These are phyloP conservation scores for Sebastes vulpes DNA, from an alignment of 2,797 vertebrate genomes.

Conservation along the genomic window DNA sequence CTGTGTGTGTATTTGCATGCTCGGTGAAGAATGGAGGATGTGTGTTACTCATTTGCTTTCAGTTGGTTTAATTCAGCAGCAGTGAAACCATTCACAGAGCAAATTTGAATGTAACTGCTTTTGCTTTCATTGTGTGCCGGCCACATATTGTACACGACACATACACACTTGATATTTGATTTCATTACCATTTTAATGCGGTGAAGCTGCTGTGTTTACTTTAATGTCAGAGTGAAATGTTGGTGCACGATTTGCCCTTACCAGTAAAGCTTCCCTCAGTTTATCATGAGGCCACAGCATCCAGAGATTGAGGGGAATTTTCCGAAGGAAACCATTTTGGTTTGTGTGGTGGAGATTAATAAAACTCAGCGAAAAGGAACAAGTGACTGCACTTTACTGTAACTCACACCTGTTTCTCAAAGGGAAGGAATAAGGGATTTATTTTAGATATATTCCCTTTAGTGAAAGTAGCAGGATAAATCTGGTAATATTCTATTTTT, in stretches of 20 bases:
- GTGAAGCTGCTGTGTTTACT: constrained; percentile 7
- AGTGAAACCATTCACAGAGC: not conserved
- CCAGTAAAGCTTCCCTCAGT: not conserved
- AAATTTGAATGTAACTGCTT: not conserved
- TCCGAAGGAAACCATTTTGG: constrained; percentile 20
- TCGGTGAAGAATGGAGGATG: constrained; percentile 2
- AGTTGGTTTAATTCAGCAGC: not conserved
- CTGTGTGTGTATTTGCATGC: constrained; percentile 21
- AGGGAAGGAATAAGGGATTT: too few relatives aligned
- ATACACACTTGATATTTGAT: not conserved
- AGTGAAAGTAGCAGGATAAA: not conserved
- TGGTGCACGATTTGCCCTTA: not conserved
- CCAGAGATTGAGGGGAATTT: constrained; percentile 1
- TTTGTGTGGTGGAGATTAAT: constrained; percentile 16
- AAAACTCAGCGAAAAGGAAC: not conserved
- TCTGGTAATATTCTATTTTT: not conserved
- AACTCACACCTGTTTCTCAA: not conserved
- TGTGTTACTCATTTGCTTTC: constrained; percentile 16
- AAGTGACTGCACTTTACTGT: not conserved
- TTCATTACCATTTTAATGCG: not conserved
- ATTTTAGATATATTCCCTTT: not conserved
- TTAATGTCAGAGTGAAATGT: not conserved
- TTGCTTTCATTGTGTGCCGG: not conserved
- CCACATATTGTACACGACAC: not conserved
- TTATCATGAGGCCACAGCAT: not conserved